Percentiles rank a stretch among this genome's conserved stretches.
These are phyloP conservation scores for Sebastes nivosus DNA, from an alignment of 2,797 vertebrate species.

Conservation along the genomic window DNA sequence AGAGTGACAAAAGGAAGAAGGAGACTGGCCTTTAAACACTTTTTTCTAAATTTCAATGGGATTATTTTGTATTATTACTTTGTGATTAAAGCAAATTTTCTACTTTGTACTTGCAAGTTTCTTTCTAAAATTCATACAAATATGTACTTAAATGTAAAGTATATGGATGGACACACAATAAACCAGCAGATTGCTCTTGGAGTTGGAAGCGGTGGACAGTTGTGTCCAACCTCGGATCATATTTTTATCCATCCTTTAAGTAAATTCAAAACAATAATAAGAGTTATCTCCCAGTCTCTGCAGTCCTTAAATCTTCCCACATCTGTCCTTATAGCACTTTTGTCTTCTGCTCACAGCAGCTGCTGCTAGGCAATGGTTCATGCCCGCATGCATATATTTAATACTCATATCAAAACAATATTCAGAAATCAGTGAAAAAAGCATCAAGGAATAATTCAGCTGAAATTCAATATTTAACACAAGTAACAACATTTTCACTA, in stretches of 20 bases:
- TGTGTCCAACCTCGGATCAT: background rate
- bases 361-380: constrained; percentile 50
- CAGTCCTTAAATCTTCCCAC: background rate
- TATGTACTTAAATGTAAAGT: background rate
- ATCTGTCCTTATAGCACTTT: constrained; percentile 1
- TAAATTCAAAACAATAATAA: background rate
- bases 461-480: constrained; percentile 40
- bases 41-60: background rate
- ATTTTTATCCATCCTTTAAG: background rate
- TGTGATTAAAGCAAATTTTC: background rate
- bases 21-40: constrained; percentile 18
- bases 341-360: constrained; percentile 36
- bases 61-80: constrained; percentile 14
- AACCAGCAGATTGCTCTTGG: background rate
- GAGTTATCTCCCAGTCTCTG: background rate
- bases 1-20: constrained; percentile 7
- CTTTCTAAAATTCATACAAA: constrained; percentile 14
- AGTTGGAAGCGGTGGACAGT: background rate
- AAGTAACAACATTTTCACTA: constrained; percentile 43
- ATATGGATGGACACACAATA: constrained; percentile 16
- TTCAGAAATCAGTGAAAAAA: constrained; percentile 35
- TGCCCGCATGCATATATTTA: constrained; percentile 62
- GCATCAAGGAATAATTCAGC: constrained; percentile 29
- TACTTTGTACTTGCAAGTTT: background rate
- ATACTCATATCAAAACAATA: constrained; percentile 54